Evolutionary conservation across 1,140 invertebrate species (phyloP).

Genomic region (Leptestheria dahalacensis): DNA sequence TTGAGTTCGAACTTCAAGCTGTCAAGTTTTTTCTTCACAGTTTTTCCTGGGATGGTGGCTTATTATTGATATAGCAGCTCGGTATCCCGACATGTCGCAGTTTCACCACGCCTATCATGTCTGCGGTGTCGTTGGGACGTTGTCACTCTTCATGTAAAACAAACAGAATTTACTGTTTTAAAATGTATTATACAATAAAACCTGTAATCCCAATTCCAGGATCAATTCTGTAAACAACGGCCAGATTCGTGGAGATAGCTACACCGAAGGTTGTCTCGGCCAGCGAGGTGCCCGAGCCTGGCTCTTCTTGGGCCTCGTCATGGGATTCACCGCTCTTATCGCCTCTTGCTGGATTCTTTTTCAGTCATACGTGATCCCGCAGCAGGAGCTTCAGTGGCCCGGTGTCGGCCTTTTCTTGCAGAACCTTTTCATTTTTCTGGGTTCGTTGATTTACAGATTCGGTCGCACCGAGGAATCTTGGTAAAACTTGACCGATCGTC

Average conservation of each 20-base stretch:
- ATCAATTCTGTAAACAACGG: constrained; percentile 93
- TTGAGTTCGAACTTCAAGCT: constrained; percentile 7
- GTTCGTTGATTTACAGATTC: constrained; percentile 84
- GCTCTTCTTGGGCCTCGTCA: constrained; percentile 89
- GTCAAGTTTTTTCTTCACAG: constrained; percentile 37
- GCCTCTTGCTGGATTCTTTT: constrained; percentile 93
- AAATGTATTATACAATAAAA: too few relatives aligned
- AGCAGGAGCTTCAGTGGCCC: constrained; percentile 42
- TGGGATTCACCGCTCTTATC: constrained; percentile 89
- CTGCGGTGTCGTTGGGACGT: constrained; percentile 84
- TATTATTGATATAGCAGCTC: constrained; percentile 80
- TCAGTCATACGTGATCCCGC: constrained; percentile 36
- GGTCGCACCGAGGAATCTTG: constrained; percentile 79
- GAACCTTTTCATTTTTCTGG: constrained; percentile 86
- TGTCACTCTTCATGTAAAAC: constrained; percentile 88
- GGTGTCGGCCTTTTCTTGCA: constrained; percentile 87
- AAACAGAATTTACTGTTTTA: too few relatives aligned
- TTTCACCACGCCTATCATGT: constrained; percentile 68
- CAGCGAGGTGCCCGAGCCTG: constrained; percentile 79
- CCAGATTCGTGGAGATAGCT: constrained; percentile 73
- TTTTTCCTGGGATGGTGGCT: constrained; percentile 97
- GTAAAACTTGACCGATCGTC: constrained; percentile 23
- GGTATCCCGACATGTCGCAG: constrained; percentile 45
- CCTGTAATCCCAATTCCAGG: too few relatives aligned
- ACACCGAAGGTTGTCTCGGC: constrained; percentile 66